These are phyloP conservation scores for Fragum sueziense DNA, from an alignment of 2,888 invertebrate genomes.

Conservation along the genomic window DNA sequence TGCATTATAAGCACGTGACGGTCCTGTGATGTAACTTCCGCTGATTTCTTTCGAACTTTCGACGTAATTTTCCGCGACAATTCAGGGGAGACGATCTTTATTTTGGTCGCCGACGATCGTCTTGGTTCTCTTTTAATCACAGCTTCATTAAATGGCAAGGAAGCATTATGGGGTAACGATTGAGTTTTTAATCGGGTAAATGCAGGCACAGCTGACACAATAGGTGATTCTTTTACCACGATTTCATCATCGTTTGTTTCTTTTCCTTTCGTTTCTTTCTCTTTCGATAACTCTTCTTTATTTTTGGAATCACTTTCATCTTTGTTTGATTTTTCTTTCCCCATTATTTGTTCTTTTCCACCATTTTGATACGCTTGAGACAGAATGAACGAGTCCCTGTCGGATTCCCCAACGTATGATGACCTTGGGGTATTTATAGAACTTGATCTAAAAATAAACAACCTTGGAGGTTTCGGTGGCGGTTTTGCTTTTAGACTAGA, in stretches of 20 bases:
- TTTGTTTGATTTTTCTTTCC: not conserved
- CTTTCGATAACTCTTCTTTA: not conserved
- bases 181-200: slow-evolving; percentile 6
- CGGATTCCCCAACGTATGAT: slow-evolving; percentile 62
- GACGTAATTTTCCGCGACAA: slow-evolving; percentile 62
- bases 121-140: not conserved
- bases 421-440: slow-evolving; percentile 69
- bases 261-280: not conserved
- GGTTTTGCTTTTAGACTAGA: slow-evolving; percentile 67
- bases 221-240: not conserved
- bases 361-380: slow-evolving; percentile 61
- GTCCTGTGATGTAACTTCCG: slow-evolving; percentile 64
- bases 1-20: slow-evolving; percentile 73
- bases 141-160: not conserved
- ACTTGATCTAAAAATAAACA: slow-evolving; percentile 71
- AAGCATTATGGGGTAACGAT: slow-evolving; percentile 11
- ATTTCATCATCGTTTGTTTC: not conserved
- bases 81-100: slow-evolving; percentile 73
- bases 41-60: slow-evolving; percentile 66
- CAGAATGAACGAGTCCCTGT: slow-evolving; percentile 63
- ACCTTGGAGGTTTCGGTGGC: slow-evolving; percentile 76
- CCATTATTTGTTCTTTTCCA: slow-evolving; percentile 8
- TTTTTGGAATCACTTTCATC: not conserved
- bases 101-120: slow-evolving; percentile 52
- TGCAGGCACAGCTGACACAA: not conserved